phyloP scores from a whole-genome alignment of 2,888 invertebrate genomes.

The Tiliacea citrago region DNA sequence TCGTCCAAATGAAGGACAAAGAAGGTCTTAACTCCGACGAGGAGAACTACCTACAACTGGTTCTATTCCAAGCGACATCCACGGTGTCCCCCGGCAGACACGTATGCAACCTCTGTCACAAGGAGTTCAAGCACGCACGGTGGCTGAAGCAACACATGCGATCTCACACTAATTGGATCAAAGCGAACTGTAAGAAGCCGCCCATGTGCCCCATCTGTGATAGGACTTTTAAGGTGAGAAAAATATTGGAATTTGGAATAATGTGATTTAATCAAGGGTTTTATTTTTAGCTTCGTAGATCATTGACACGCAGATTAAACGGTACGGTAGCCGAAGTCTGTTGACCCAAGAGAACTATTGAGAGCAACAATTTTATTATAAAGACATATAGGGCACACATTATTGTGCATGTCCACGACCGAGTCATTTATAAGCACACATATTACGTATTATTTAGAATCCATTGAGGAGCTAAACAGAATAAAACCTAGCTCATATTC shows the following conservation, averaged over 20 bases:
- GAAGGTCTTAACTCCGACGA: conserved; percentile 84
- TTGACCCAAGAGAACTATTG: background rate
- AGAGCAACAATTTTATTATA: background rate
- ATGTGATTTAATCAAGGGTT: background rate
- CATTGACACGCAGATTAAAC: background rate
- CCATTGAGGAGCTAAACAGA: background rate
- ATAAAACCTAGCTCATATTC: background rate
- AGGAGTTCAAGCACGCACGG: conserved; percentile 91
- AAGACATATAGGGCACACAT: background rate
- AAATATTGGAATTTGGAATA: background rate
- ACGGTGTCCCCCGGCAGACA: conserved; percentile 90
- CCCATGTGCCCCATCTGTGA: conserved; percentile 91
- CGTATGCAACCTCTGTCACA: conserved; percentile 91
- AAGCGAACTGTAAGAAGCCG: conserved; percentile 92
- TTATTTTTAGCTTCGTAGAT: background rate
- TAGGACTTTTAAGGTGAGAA: conserved; percentile 90
- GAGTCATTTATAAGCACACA: background rate
- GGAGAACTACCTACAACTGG: conserved; percentile 86
- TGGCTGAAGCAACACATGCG: conserved; percentile 92
- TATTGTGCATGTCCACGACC: background rate
- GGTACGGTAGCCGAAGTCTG: background rate
- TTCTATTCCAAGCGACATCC: conserved; percentile 89
- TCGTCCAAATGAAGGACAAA: conserved; percentile 72
- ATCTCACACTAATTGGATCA: conserved; percentile 92
- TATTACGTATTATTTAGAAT: background rate